Evolutionary conservation across 92 coral and sea anemone genomes (phyloP), one percentile per base, ranked within the genome.

Genomic region (Pocillopora grandis): DNA sequence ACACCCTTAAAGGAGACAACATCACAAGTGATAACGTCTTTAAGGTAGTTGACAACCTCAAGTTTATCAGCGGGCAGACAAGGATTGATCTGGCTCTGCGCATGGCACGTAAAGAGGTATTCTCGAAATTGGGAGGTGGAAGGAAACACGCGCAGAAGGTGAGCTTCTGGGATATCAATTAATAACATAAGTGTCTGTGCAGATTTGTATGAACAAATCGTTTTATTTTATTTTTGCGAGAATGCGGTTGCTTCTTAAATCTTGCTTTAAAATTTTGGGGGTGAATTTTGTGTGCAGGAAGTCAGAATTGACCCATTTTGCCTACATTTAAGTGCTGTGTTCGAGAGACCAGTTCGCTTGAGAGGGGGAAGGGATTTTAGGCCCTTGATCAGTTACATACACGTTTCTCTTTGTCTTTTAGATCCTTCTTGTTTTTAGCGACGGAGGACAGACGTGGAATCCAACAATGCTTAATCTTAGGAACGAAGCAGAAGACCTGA

Each of bases 11-110:
- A 27, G 95, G 95, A 27, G 82, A 65, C 58, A 80, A 79, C 63
- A 72, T 90, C 60, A 92, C 84, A 67, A 82, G 76, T 71, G 78
- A 87, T 35, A 81, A 90, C 36, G 93, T 92, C 7, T 83, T 84
- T 65, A 86, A 82, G 4, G 80, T 92, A 56, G 80, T 92, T 17
- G 93, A 87, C 35, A 62, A 72, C 48, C 83, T 92, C 75, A 87
- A 87, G 91, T 92, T 90, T 76, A 87, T 58, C 33, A 87, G 88
- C 58, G 95, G 93, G 17, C 91, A 92, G 75, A 90, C 95, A 1
- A 76, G 95, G 64, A 92, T 92, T 67, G 95, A 92, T 78, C 85
- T 92, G 13, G 95, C 95, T n/a, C 88, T 92, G 36, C 88, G 88
- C 80, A 80, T 92, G 90, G 95, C 95, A 14, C 87, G 89, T 35